Evolutionary conservation across 2,888 invertebrate genomes (phyloP).

Genomic region (Cyrtodaria siliqua): DNA sequence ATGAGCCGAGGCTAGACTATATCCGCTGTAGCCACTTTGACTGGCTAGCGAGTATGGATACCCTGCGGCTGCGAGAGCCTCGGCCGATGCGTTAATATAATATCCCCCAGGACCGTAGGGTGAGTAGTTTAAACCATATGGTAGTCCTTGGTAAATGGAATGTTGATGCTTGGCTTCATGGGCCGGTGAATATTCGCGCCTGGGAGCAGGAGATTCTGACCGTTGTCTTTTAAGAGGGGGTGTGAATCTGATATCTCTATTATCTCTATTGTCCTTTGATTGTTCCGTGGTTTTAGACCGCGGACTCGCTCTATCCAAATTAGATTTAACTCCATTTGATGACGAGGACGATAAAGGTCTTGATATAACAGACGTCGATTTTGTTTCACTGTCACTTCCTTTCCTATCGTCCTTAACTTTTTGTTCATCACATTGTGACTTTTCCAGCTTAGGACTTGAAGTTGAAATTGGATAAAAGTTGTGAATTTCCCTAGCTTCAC

Average conservation of each 20-base stretch:
- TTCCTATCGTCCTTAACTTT: conserved; percentile 42
- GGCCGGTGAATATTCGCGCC: conserved; percentile 49
- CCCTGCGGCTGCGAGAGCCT: conserved; percentile 60
- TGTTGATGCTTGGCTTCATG: conserved; percentile 51
- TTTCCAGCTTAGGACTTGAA: conserved; percentile 61
- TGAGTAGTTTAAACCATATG: conserved; percentile 49
- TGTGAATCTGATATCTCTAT: conserved; percentile 5
- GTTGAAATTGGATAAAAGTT: conserved; percentile 62
- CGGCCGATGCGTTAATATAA: conserved; percentile 52
- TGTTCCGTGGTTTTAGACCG: conserved; percentile 27
- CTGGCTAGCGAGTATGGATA: conserved; percentile 59
- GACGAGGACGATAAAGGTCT: conserved; percentile 34
- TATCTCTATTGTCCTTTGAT: conserved; percentile 36
- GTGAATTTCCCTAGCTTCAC: conserved; percentile 48
- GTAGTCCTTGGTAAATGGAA: conserved; percentile 66
- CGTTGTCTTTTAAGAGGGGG: conserved; percentile 53
- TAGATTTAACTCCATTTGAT: conserved; percentile 34
- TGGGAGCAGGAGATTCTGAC: conserved; percentile 51
- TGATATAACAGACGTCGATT: conserved; percentile 25
- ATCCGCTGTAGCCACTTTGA: conserved; percentile 58
- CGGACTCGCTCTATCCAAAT: conserved; percentile 35
- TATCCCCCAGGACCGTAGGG: conserved; percentile 47
- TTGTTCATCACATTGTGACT: conserved; percentile 21
- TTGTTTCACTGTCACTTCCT: conserved; percentile 26
- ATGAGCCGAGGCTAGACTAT: conserved; percentile 62